Evolutionary conservation across 1,140 invertebrate genomes (phyloP).

Genomic region (Zaprionus nigranus): DNA sequence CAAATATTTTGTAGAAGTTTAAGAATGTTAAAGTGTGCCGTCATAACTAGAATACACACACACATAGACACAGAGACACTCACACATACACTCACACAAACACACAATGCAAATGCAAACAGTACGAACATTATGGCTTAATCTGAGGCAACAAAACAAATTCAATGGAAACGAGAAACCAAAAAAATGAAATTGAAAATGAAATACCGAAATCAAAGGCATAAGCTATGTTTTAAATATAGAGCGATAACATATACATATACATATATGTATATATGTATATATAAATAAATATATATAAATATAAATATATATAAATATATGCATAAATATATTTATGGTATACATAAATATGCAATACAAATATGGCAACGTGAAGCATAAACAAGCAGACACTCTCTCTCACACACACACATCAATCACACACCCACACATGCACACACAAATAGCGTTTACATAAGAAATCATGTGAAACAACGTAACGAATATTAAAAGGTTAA

Average conservation of each 20-base stretch:
- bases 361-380: slow-evolving; percentile 51
- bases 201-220: slow-evolving; percentile 57
- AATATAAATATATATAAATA: slow-evolving; percentile 33
- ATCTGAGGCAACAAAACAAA: slow-evolving; percentile 51
- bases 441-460: slow-evolving; percentile 60
- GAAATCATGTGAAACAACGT: slow-evolving; percentile 71
- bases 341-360: slow-evolving; percentile 32
- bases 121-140: slow-evolving; percentile 61
- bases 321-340: slow-evolving; percentile 17
- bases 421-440: slow-evolving; percentile 18
- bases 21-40: slow-evolving; percentile 79
- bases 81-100: slow-evolving; percentile 3
- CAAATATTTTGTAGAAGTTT: slow-evolving; percentile 85
- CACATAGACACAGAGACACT: slow-evolving; percentile 17
- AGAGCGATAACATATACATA: slow-evolving; percentile 26
- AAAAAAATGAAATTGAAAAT: slow-evolving; percentile 41
- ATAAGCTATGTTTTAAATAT: slow-evolving; percentile 77
- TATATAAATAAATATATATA: slow-evolving; percentile 27
- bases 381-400: slow-evolving; percentile 46
- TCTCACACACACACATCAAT: slow-evolving; percentile 12
- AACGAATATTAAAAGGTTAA: slow-evolving; percentile 81
- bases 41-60: slow-evolving; percentile 60
- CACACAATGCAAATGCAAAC: slow-evolving; percentile 41
- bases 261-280: slow-evolving; percentile 38
- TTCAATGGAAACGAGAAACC: slow-evolving; percentile 36